These are phyloP conservation scores for Amblyopsis hoosieri DNA, from an alignment of 2,797 vertebrate genomes.

Conservation along the genomic window DNA sequence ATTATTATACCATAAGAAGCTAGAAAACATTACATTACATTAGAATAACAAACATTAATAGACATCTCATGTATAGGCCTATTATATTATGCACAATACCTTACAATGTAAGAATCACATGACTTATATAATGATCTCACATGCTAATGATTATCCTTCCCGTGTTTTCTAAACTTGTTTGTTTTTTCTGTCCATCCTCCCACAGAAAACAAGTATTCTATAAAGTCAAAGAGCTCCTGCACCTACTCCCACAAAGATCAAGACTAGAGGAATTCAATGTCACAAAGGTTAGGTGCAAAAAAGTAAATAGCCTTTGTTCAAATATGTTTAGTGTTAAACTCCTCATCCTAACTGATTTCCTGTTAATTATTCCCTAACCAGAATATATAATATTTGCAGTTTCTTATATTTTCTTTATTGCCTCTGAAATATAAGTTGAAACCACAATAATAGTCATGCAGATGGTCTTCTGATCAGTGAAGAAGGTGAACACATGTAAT, in stretches of 20 bases:
- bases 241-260: slow-evolving; percentile 9
- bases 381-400: too few relatives aligned
- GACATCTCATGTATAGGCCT: too few relatives aligned
- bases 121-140: slow-evolving; percentile 16
- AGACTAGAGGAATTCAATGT: slow-evolving; percentile 42
- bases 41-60: too few relatives aligned
- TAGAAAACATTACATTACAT: too few relatives aligned
- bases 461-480: too few relatives aligned
- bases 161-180: slow-evolving; percentile 8
- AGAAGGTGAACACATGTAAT: background rate
- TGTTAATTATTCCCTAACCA: slow-evolving; percentile 2
- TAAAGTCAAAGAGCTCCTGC: slow-evolving; percentile 38
- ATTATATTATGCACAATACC: slow-evolving; percentile 23
- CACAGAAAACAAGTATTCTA: slow-evolving; percentile 19
- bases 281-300: slow-evolving; percentile 26
- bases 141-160: slow-evolving; percentile 4
- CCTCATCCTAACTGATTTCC: slow-evolving; percentile 29
- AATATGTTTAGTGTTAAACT: slow-evolving; percentile 14
- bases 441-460: background rate
- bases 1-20: too few relatives aligned
- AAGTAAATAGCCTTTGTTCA: background rate
- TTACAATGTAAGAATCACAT: slow-evolving; percentile 17
- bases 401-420: background rate
- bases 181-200: slow-evolving; percentile 11
- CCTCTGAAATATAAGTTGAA: slow-evolving; percentile 1